Evolutionary conservation across 2,797 vertebrate species (phyloP), one percentile per base, ranked within the genome.

Genomic region (Eidolon dupreanum): DNA sequence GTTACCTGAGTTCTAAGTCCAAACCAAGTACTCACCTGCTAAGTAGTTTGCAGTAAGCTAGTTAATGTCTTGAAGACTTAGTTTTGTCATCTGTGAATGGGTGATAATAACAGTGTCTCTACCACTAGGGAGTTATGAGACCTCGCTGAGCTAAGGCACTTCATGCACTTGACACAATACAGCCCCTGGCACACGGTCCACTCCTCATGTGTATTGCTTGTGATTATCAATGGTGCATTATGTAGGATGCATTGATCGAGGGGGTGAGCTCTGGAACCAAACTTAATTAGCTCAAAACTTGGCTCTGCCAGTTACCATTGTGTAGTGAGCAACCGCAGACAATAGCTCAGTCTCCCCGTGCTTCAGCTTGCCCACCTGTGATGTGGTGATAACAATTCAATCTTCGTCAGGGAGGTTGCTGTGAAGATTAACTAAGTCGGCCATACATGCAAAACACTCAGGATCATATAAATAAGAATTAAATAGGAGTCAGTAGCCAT

Each of bases 201-300:
- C 4, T 49, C 46, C 2, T 57, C 31, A 31, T 33, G 16, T 4
- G 16, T 0, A 1, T 26, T 16, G 17, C 22, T 15, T 36, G 6
- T 28, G 36, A 26, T 77, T 71, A 24, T 79, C 20, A 6, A 3
- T 13, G 20, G 31, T 55, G 8, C 36, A 8, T 65, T 46, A 59
- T 33, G 5, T n/a, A 73, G 74, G 43, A 38, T 22, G 19, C 31
- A 51, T 0, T 73, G 46, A 66, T 59, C 46, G 68, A 81, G 8
- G 24, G 19, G 41, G 5, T 11, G 41, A 41, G 51, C 75, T 87
- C 66, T 53, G 28, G 51, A 92, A 36, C 33, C 59, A 90, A 79
- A 55, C 4, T 68, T 41, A 53, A 31, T 31, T 28, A 90, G 70
- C 26, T 68, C 15, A 26, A n/a, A 85, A 53, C 31, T 55, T 86